These are phyloP conservation scores for Pocillopora grandis DNA, from an alignment of 92 coral and sea anemone species.

Conservation along the genomic window DNA sequence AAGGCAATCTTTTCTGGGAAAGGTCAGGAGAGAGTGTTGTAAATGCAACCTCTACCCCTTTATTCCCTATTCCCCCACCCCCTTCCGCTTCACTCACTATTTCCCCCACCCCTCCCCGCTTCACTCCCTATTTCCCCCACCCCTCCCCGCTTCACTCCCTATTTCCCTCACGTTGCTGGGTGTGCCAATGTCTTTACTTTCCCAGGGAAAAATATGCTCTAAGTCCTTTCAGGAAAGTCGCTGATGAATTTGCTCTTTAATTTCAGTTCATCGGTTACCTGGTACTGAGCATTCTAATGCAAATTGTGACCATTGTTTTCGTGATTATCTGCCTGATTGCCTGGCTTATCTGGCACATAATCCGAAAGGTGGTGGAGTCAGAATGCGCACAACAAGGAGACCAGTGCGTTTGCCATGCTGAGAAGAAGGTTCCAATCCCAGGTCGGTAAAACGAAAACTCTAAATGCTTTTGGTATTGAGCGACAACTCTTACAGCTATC, in stretches of 20 bases:
- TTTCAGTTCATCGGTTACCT: slow-evolving; percentile 45
- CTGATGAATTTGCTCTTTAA: background rate
- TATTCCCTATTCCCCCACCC: too few species aligned
- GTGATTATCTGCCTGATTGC: slow-evolving; percentile 38
- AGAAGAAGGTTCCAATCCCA: background rate
- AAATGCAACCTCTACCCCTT: too few species aligned
- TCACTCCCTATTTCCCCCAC: too few species aligned
- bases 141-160: too few species aligned
- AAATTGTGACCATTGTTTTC: slow-evolving; percentile 27
- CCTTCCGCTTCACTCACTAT: too few species aligned
- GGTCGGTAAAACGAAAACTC: background rate
- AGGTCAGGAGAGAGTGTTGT: too few species aligned
- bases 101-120: too few species aligned
- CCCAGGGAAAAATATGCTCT: too few species aligned
- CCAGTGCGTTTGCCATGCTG: slow-evolving; percentile 6
- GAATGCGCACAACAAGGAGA: background rate
- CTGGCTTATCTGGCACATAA: slow-evolving; percentile 7
- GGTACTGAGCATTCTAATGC: slow-evolving; percentile 47
- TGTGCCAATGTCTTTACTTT: too few species aligned
- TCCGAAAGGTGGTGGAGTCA: slow-evolving; percentile 12
- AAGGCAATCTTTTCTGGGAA: too few species aligned
- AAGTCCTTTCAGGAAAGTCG: background rate
- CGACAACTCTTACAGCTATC: too few species aligned
- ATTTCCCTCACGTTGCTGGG: too few species aligned
- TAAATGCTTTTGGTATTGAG: background rate